Percentiles rank a stretch among this genome's conserved stretches.
phyloP scores from a whole-genome alignment of 2,113 vertebrate species.

The Terrapene triunguis region DNA sequence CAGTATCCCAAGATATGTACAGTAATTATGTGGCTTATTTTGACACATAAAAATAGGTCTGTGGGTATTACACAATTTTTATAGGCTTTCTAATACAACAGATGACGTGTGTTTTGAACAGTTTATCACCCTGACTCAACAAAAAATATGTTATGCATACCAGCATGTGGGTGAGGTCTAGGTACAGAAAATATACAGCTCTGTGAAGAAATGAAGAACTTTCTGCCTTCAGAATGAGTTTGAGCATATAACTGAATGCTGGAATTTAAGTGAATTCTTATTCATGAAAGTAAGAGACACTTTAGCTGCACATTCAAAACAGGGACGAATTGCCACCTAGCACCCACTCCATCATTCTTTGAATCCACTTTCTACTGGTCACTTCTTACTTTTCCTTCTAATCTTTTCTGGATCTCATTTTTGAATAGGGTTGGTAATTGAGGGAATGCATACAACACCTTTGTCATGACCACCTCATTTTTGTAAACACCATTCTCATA shows the following conservation, averaged over 20 bases:
- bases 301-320: background rate
- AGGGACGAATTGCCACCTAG: fast-evolving
- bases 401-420: background rate
- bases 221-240: background rate
- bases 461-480: fast-evolving
- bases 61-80: fast-evolving
- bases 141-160: background rate
- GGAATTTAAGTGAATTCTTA: background rate
- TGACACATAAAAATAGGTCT: background rate
- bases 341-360: background rate
- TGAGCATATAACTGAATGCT: fast-evolving
- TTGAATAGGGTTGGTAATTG: background rate
- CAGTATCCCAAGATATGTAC: background rate
- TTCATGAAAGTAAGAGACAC: background rate
- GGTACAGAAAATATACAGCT: slow-evolving; percentile 12
- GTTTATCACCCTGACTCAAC: slow-evolving; percentile 22
- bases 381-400: background rate
- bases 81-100: background rate
- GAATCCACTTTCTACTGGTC: background rate
- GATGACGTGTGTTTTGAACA: background rate
- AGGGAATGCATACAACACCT: fast-evolving
- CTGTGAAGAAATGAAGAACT: background rate
- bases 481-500: background rate
- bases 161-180: slow-evolving; percentile 21
- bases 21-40: fast-evolving